These are phyloP conservation scores for Salvelinus namaycush DNA, from an alignment of 2,113 vertebrate species.

Conservation along the genomic window DNA sequence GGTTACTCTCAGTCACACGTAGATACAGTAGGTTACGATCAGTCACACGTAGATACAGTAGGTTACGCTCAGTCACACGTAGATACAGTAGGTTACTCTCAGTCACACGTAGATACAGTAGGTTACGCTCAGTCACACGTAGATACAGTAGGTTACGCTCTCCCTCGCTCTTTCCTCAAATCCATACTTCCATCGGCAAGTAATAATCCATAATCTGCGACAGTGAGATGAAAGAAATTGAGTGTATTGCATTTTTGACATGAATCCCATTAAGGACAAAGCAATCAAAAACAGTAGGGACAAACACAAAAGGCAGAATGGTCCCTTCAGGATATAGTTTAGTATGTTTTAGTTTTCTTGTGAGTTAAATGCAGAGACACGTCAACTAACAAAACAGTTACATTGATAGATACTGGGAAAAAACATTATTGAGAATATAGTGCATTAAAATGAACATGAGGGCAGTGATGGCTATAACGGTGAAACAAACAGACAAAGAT, in stretches of 20 bases:
- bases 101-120: constrained; percentile 45
- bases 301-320: constrained; percentile 19
- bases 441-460: constrained; percentile 50
- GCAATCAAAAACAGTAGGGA: neutral
- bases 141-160: constrained; percentile 36
- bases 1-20: constrained; percentile 4
- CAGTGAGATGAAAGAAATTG: constrained; percentile 60
- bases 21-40: constrained; percentile 33
- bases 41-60: constrained; percentile 46
- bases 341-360: neutral
- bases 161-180: constrained; percentile 2
- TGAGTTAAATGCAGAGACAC: neutral
- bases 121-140: constrained; percentile 40
- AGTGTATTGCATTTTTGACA: constrained; percentile 2
- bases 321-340: constrained; percentile 39
- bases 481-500: constrained; percentile 41
- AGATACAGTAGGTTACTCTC: constrained; percentile 35
- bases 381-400: neutral
- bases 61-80: constrained; percentile 12
- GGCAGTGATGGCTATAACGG: constrained; percentile 45
- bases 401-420: constrained; percentile 2
- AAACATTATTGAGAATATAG: constrained; percentile 36
- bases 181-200: constrained; percentile 37
- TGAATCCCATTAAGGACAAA: neutral
- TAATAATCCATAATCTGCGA: constrained; percentile 62